A percentile compares a stretch with the other conserved stretches of the same genome.
These are phyloP conservation scores for Parnassius mnemosyne DNA, from an alignment of 2,888 invertebrate genomes.

Conservation along the genomic window DNA sequence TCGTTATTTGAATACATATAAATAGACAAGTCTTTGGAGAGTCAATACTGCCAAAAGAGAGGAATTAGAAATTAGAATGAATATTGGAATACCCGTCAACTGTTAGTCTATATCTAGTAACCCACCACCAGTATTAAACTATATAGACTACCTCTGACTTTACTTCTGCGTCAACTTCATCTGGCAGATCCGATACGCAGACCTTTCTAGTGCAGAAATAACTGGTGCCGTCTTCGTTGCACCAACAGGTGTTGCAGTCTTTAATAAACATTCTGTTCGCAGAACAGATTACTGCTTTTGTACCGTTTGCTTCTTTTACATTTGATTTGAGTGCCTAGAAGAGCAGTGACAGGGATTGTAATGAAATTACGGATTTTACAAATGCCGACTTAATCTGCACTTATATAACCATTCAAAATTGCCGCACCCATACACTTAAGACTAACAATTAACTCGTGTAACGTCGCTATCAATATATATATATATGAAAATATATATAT, in stretches of 20 bases:
- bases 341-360: not conserved
- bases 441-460: too few relatives aligned
- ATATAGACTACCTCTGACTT: constrained; percentile 44
- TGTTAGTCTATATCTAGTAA: not conserved
- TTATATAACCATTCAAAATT: too few relatives aligned
- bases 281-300: constrained; percentile 55
- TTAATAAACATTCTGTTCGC: constrained; percentile 72
- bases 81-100: too few relatives aligned
- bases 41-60: too few relatives aligned
- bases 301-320: constrained; percentile 28
- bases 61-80: too few relatives aligned
- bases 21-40: too few relatives aligned
- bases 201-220: constrained; percentile 73
- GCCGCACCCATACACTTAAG: too few relatives aligned
- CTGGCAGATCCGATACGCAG: constrained; percentile 55
- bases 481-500: too few relatives aligned
- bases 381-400: too few relatives aligned
- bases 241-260: constrained; percentile 76
- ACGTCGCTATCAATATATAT: too few relatives aligned
- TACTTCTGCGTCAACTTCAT: constrained; percentile 45
- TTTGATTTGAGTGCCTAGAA: constrained; percentile 41
- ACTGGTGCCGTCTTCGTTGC: constrained; percentile 71
- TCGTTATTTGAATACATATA: too few relatives aligned
- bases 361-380: too few relatives aligned
- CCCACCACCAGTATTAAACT: constrained; percentile 2